Percentiles rank a stretch among this genome's conserved stretches.
Conservation (phyloP, 2,888 invertebrate species). For the Cerceris rybyensis region DNA sequence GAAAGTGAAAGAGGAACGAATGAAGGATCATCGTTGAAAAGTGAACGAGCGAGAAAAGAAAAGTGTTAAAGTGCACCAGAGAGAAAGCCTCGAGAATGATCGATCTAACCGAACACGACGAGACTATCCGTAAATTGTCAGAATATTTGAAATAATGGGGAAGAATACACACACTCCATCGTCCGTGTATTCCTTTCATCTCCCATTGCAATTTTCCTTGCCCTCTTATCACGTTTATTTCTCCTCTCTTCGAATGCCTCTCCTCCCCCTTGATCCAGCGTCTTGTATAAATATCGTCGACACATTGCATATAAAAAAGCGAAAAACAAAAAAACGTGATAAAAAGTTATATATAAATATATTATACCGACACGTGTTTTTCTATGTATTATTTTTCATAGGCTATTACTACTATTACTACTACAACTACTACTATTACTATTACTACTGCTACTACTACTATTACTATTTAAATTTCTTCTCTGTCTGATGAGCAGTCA, state of each 20-base stretch:
- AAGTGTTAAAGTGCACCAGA: no score
- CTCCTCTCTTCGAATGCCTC: constrained; percentile 21
- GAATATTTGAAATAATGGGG: no score
- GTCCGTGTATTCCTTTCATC: background rate
- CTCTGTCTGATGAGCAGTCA: no score
- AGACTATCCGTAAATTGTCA: no score
- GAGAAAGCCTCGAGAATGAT: no score
- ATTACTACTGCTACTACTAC: constrained; percentile 48
- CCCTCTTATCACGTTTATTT: background rate
- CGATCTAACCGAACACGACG: no score
- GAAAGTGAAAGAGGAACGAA: no score
- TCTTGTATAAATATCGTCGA: constrained; percentile 47
- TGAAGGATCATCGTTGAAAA: no score
- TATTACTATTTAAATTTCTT: constrained; percentile 20
- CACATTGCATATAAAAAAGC: constrained; percentile 39
- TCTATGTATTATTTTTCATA: constrained; percentile 68
- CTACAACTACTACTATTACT: constrained; percentile 49
- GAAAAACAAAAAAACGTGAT: constrained; percentile 65
- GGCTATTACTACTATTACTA: constrained; percentile 53
- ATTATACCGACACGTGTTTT: constrained; percentile 67
- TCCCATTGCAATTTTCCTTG: constrained; percentile 4
- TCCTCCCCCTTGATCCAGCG: background rate
- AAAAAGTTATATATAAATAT: constrained; percentile 64
- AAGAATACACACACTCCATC: no score
- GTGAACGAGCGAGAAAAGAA: no score